Percentiles rank a stretch among this genome's conserved stretches.
Evolutionary conservation across 2,888 invertebrate species (phyloP).

Genomic region (Parnassius glacialis): DNA sequence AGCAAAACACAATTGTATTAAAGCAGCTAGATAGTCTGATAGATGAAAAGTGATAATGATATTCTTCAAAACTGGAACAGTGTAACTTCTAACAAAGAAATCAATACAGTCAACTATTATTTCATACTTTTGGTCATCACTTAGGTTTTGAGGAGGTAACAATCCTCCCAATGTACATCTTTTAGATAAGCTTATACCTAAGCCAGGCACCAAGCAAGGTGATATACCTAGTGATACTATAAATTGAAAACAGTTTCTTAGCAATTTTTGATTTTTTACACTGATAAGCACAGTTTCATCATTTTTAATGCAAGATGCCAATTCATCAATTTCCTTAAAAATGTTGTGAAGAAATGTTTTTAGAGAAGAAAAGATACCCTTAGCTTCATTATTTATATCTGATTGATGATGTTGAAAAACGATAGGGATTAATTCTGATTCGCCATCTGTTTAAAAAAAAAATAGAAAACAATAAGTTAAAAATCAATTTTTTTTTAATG

Average conservation of each 20-base stretch:
- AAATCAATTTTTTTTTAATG: too few species aligned
- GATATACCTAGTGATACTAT: slow-evolving; percentile 84
- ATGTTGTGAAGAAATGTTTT: slow-evolving; percentile 69
- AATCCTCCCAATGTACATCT: slow-evolving; percentile 58
- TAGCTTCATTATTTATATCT: slow-evolving; percentile 26
- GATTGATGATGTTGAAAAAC: slow-evolving; percentile 32
- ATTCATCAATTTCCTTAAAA: slow-evolving; percentile 62
- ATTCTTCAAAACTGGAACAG: slow-evolving; percentile 75
- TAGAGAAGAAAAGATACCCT: slow-evolving; percentile 40
- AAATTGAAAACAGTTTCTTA: slow-evolving; percentile 83
- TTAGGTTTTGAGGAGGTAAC: slow-evolving; percentile 53
- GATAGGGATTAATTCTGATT: slow-evolving; percentile 43
- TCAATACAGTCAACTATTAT: slow-evolving; percentile 72
- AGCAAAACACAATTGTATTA: slow-evolving; percentile 86
- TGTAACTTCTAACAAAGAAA: slow-evolving; percentile 71
- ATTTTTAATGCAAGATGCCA: slow-evolving; percentile 48
- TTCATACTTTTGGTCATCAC: slow-evolving; percentile 75
- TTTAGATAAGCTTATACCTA: slow-evolving; percentile 78
- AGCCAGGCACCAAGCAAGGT: slow-evolving; percentile 83
- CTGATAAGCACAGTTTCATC: slow-evolving; percentile 77
- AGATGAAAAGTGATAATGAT: slow-evolving; percentile 80
- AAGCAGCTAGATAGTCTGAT: slow-evolving; percentile 82
- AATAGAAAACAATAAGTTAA: neutral
- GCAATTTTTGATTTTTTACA: slow-evolving; percentile 83
- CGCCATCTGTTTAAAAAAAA: slow-evolving; percentile 44